Evolutionary conservation across 2,797 vertebrate genomes (phyloP).

Genomic region (Sphenopsis melanotis): DNA sequence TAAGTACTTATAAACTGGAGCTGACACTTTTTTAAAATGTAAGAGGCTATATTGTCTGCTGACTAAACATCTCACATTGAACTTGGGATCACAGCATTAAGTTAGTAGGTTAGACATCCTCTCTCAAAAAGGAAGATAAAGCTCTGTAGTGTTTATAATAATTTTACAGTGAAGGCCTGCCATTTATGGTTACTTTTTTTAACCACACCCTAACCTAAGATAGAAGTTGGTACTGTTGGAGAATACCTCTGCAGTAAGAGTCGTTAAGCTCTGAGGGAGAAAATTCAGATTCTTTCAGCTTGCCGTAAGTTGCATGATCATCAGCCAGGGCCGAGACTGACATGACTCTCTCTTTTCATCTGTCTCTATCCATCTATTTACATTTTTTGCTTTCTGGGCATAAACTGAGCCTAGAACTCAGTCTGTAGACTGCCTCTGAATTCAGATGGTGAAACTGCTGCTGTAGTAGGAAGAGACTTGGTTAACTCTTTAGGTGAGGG

Average conservation of each 20-base stretch:
- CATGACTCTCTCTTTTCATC: background rate
- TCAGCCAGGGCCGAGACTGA: background rate
- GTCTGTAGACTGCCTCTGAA: background rate
- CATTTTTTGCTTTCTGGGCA: background rate
- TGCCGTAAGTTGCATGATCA: fast-evolving
- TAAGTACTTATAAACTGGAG: background rate
- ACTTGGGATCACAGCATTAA: background rate
- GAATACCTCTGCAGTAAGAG: background rate
- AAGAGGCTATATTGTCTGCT: background rate
- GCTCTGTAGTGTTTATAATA: background rate
- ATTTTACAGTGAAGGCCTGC: background rate
- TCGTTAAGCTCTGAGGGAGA: background rate
- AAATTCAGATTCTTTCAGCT: background rate
- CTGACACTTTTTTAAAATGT: background rate
- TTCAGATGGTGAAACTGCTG: background rate
- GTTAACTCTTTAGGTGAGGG: background rate
- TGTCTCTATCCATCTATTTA: background rate
- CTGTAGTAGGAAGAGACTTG: background rate
- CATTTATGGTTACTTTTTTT: background rate
- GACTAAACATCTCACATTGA: background rate
- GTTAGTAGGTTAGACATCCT: background rate
- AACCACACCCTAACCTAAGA: background rate
- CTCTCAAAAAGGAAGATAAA: background rate
- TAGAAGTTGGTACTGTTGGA: background rate
- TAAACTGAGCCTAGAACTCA: background rate